phyloP scores from a whole-genome alignment of 2,797 vertebrate genomes.

The Anableps anableps region DNA sequence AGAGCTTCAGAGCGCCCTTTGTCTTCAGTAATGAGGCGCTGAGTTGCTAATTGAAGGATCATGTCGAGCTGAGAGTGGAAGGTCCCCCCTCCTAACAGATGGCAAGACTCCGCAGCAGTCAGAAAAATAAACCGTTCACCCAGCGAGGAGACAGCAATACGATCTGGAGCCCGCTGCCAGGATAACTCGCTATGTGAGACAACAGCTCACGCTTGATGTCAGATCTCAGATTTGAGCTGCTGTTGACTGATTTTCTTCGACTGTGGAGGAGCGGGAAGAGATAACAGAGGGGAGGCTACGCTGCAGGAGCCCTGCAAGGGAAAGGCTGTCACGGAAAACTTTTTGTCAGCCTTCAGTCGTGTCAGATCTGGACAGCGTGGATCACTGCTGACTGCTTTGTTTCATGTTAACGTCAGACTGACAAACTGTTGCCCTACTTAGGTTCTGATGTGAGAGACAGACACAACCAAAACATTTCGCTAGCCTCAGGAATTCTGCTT shows the following conservation, averaged over 20 bases:
- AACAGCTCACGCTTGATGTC: neutral
- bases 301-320: neutral
- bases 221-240: constrained; percentile 19
- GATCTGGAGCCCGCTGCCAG: constrained; percentile 13
- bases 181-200: constrained; percentile 25
- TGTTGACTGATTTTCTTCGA: constrained; percentile 11
- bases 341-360: constrained; percentile 18
- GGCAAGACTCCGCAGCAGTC: constrained; percentile 54
- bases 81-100: constrained; percentile 58
- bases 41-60: constrained; percentile 59
- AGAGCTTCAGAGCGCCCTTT: constrained; percentile 25
- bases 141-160: constrained; percentile 14
- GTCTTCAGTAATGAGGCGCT: constrained; percentile 44
- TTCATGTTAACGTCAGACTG: constrained; percentile 26
- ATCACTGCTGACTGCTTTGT: constrained; percentile 18
- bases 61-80: constrained; percentile 38
- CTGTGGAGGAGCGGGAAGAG: constrained; percentile 6
- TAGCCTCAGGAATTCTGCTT: constrained; percentile 25
- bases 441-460: constrained; percentile 27
- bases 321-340: constrained; percentile 7
- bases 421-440: constrained; percentile 30
- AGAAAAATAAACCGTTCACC: constrained; percentile 58
- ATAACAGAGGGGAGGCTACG: neutral
- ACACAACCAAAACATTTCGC: constrained; percentile 11
- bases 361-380: constrained; percentile 40